Percentiles rank a stretch among this genome's conserved stretches.
These are phyloP conservation scores for Ptychochromis oligacanthus DNA, from an alignment of 2,113 vertebrate species.

Conservation along the genomic window DNA sequence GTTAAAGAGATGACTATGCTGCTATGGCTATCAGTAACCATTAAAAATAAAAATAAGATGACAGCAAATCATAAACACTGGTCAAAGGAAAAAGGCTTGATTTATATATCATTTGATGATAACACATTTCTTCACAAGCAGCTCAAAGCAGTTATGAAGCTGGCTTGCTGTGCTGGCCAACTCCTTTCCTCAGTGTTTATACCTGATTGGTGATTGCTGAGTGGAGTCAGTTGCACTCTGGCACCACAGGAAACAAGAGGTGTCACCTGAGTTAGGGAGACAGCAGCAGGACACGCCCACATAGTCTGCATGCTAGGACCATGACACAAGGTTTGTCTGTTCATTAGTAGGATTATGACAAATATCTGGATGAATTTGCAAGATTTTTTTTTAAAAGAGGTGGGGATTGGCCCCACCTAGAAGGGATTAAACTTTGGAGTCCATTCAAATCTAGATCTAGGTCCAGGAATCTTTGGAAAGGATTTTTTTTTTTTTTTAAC, in stretches of 20 bases:
- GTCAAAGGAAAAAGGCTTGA: no score
- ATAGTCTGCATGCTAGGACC: neutral
- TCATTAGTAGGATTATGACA: neutral
- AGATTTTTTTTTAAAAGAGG: no score
- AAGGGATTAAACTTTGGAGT: no score
- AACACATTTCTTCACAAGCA: neutral
- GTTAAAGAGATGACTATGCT: neutral
- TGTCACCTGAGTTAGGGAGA: neutral
- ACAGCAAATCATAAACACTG: neutral
- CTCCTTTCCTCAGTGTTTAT: neutral
- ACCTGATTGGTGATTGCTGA: neutral
- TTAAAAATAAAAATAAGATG: neutral
- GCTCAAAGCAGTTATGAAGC: neutral
- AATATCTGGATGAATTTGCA: neutral
- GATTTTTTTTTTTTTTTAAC: no score
- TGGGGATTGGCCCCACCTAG: no score
- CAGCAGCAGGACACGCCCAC: neutral
- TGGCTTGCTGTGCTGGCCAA: neutral
- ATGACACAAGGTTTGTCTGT: neutral
- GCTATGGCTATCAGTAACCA: neutral
- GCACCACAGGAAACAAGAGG: no score
- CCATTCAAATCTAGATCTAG: no score
- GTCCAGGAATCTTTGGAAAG: no score
- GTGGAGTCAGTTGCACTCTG: neutral
- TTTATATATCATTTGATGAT: neutral